phyloP scores from a whole-genome alignment of 2,888 invertebrate species.

The Eupelmus urozonus region DNA sequence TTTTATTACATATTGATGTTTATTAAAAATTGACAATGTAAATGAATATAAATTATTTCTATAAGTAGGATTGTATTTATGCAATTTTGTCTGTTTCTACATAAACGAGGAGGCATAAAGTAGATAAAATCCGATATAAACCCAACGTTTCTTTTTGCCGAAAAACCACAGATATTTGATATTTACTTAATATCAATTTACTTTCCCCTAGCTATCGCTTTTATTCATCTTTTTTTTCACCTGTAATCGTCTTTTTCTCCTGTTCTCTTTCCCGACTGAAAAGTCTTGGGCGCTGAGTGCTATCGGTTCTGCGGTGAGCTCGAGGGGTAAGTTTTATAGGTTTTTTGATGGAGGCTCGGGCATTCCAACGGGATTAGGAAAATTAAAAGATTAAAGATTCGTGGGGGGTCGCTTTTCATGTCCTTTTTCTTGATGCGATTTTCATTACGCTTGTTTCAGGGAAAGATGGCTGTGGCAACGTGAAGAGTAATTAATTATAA shows the following conservation, averaged over 20 bases:
- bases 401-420: constrained; percentile 6
- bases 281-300: constrained; percentile 32
- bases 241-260: background rate
- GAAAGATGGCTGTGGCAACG: background rate
- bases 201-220: background rate
- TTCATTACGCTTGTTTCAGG: constrained; percentile 18
- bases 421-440: constrained; percentile 19
- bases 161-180: no score
- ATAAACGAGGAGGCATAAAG: no score
- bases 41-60: no score
- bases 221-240: constrained; percentile 10
- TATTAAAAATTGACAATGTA: no score
- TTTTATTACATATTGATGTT: no score
- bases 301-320: constrained; percentile 38
- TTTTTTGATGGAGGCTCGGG: constrained; percentile 49
- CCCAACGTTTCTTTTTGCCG: no score
- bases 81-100: no score
- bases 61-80: no score
- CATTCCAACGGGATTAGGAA: constrained; percentile 59
- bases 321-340: constrained; percentile 50
- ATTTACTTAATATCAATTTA: no score
- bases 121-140: no score
- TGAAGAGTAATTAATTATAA: no score
- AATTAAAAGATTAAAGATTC: constrained; percentile 53
- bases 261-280: constrained; percentile 11